phyloP scores from a whole-genome alignment of 1,140 invertebrate species.

The Pogonus chalceus region DNA sequence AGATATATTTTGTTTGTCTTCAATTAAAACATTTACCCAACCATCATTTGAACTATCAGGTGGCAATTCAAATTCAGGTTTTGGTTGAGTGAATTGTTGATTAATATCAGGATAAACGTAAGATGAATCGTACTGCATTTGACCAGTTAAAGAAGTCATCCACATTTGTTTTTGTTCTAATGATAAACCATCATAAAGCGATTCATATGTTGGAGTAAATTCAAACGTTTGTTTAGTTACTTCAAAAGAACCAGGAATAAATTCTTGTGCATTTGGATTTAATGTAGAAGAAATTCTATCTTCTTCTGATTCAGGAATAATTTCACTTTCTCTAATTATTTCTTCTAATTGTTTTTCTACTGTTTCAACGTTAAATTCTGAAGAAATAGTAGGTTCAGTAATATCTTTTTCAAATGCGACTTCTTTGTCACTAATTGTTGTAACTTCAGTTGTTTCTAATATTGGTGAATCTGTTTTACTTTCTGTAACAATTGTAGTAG shows the following conservation, averaged over 20 bases:
- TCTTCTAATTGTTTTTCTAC: slow-evolving; percentile 5
- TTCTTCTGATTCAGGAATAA: neutral
- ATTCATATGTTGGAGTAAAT: neutral
- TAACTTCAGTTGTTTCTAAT: slow-evolving; percentile 8
- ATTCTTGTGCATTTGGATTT: slow-evolving; percentile 32
- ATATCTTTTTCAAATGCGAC: neutral
- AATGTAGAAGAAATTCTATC: slow-evolving; percentile 10
- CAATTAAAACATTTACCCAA: slow-evolving; percentile 1
- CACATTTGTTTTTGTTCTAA: slow-evolving; percentile 15
- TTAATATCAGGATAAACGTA: neutral
- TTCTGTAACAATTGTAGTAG: no score
- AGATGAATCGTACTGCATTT: neutral
- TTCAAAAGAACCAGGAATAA: slow-evolving; percentile 24
- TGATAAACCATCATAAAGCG: slow-evolving; percentile 1
- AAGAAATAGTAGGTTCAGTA: neutral
- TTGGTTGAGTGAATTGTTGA: slow-evolving; percentile 1
- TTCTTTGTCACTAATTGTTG: slow-evolving; percentile 8
- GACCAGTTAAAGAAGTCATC: slow-evolving; percentile 10
- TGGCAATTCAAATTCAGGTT: slow-evolving; percentile 5
- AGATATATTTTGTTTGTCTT: neutral
- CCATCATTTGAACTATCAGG: neutral
- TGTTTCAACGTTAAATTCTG: neutral
- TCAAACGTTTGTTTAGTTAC: slow-evolving; percentile 6
- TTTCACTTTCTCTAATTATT: slow-evolving; percentile 2
- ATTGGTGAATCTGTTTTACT: neutral